Percentiles rank a stretch among this genome's conserved stretches.
phyloP scores from a whole-genome alignment of 2,113 vertebrate genomes.

The Okapia johnstoni region DNA sequence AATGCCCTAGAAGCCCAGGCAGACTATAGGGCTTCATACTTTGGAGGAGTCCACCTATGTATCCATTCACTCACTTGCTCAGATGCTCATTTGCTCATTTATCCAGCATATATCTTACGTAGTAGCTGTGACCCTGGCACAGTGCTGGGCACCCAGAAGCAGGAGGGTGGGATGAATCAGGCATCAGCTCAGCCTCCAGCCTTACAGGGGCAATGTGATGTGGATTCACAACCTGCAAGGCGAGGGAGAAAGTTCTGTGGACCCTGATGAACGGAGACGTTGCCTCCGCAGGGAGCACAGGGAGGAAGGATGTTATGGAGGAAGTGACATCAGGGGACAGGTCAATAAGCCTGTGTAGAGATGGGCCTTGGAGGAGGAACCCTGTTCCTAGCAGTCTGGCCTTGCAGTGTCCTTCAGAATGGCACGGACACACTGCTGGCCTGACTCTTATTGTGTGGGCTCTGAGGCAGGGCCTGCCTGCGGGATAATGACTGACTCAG shows the following conservation, averaged over 20 bases:
- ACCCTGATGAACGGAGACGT: not conserved
- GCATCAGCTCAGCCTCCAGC: not conserved
- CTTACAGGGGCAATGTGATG: not conserved
- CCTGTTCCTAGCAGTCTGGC: not conserved
- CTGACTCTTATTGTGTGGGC: not conserved
- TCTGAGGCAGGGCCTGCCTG: not conserved
- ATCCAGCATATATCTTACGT: not conserved
- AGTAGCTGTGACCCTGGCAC: not conserved
- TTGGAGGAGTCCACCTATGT: too few species aligned
- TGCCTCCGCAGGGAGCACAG: fast-evolving
- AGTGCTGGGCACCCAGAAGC: not conserved
- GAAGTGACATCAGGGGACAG: not conserved
- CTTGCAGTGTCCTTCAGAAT: not conserved
- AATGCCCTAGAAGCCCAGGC: not conserved
- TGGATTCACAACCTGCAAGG: not conserved
- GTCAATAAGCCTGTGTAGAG: not conserved
- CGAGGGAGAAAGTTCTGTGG: not conserved
- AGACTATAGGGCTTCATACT: not conserved
- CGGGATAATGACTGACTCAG: not conserved
- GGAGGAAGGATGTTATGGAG: not conserved
- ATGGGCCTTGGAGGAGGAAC: not conserved
- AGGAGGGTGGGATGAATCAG: not conserved
- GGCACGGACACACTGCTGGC: not conserved
- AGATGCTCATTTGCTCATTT: not conserved
- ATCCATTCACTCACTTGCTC: not conserved